Conservation (phyloP, 2,113 vertebrate species). For the Brachyhypopomus occidentalis region DNA sequence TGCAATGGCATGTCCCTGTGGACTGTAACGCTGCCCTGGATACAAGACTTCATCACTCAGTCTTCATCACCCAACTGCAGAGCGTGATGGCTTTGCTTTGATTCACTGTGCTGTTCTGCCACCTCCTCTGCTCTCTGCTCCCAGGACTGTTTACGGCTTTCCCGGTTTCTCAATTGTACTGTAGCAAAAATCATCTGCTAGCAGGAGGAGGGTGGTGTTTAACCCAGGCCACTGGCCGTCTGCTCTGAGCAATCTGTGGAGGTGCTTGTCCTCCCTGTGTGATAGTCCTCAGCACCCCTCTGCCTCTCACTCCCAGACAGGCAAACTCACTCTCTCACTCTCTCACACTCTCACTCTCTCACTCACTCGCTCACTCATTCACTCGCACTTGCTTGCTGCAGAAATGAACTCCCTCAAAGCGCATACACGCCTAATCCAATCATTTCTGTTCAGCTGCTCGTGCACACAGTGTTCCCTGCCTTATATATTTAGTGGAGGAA, state of each 20-base stretch:
- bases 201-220: slow-evolving; percentile 6
- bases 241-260: slow-evolving; percentile 35
- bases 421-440: slow-evolving; percentile 42
- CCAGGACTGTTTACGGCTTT: slow-evolving; percentile 20
- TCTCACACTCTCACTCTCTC: slow-evolving; percentile 4
- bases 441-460: slow-evolving; percentile 42
- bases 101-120: background rate
- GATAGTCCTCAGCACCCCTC: slow-evolving; percentile 38
- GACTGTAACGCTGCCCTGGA: background rate
- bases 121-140: background rate
- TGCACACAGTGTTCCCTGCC: slow-evolving; percentile 11
- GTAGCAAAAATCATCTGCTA: slow-evolving; percentile 41
- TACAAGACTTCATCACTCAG: slow-evolving; percentile 1
- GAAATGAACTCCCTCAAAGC: slow-evolving; percentile 1
- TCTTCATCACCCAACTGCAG: background rate
- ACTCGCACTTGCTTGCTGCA: background rate
- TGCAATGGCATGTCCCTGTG: background rate
- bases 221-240: slow-evolving; percentile 32
- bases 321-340: background rate
- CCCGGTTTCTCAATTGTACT: slow-evolving; percentile 22
- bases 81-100: background rate
- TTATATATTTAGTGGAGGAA: slow-evolving; percentile 19
- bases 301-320: slow-evolving; percentile 16
- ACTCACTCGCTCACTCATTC: too few relatives aligned
- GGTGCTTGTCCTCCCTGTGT: slow-evolving; percentile 30